A percentile compares a stretch with the other conserved stretches of the same genome.
phyloP scores from a whole-genome alignment of 2,888 invertebrate genomes.

The Capitulum mitella region DNA sequence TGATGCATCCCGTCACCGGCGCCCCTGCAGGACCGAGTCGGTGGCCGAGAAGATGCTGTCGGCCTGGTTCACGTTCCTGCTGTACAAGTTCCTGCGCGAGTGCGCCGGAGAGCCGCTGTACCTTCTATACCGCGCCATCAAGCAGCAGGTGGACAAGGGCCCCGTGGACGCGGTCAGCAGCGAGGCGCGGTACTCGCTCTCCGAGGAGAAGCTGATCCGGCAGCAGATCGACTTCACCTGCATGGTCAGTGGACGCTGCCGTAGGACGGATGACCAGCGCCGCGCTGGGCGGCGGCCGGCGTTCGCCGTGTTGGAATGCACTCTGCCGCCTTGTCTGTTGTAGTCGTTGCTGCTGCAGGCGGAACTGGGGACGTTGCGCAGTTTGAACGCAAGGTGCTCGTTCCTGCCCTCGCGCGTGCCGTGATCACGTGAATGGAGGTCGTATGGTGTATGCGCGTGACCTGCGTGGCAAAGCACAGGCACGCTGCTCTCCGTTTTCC shows the following conservation, averaged over 20 bases:
- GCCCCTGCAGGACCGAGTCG: constrained; percentile 69
- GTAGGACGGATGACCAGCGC: too few species aligned
- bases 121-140: constrained; percentile 95
- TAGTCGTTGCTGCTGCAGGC: too few species aligned
- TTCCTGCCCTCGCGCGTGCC: too few species aligned
- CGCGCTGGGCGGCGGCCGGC: too few species aligned
- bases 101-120: constrained; percentile 97
- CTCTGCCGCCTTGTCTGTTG: too few species aligned
- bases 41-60: constrained; percentile 99
- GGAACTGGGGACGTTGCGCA: too few species aligned
- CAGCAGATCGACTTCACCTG: constrained; percentile 95
- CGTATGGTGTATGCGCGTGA: too few species aligned
- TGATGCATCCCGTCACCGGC: not conserved
- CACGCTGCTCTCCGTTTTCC: too few species aligned
- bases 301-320: too few species aligned
- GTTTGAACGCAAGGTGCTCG: too few species aligned
- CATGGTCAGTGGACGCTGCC: constrained; percentile 59
- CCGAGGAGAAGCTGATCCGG: constrained; percentile 96
- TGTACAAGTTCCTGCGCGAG: constrained; percentile 95
- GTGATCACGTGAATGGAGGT: too few species aligned
- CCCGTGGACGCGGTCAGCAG: constrained; percentile 96
- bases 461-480: too few species aligned
- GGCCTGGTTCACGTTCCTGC: constrained; percentile 97
- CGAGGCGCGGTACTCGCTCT: constrained; percentile 95
- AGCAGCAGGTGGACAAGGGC: constrained; percentile 98